Base-by-base conservation (phyloP, 2,888 invertebrate species). In the Thereva unica region DNA sequence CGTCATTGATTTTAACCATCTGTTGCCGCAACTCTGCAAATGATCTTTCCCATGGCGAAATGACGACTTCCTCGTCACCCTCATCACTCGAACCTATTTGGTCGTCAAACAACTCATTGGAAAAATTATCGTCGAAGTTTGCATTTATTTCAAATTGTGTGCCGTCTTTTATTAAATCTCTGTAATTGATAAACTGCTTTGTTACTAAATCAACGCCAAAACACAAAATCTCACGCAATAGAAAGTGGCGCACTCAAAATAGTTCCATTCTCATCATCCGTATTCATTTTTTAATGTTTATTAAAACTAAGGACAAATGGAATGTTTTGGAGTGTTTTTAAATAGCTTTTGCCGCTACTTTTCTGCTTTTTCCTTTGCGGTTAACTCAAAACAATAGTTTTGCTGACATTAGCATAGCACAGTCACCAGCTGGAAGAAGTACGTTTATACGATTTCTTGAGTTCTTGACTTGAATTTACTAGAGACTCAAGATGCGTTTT, bases 31-130 rank as follows among this genome's bases (percentile, higher is more conserved):
- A 66, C 37, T 80, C 77, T 0, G 73, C 72, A 41, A 81, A 80
- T 1, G 78, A 70, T 42, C 73, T 72, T 0, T 74, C 76, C 81
- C 81, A 80, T 0, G 80, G 81, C 0, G 80, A 79, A 1, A 74
- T 70, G 5, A 78, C 68, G 3, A 56, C 65, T 9, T 49, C 69
- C 4, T 5, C 70, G 0, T 70, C 67, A 10, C 74, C 71, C 2
- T 75, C 75, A 45, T 76, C 76, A 1, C 75, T 74, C 0, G 70
- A 71, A 0, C 70, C 57, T 67, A 74, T 67, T 38, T 79, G 7
- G 10, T 56, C 64, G 9, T 78, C 77, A 64, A 72, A 73, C 0
- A 71, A 67, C 3, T 73, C 71, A 37, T 72, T 70, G 4, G 73
- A 70, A 4, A 74, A 70, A 12, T 74, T 71, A 7, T 74, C 75